Base-by-base conservation (phyloP, 2,797 vertebrate species). In the Darevskia mixta region DNA sequence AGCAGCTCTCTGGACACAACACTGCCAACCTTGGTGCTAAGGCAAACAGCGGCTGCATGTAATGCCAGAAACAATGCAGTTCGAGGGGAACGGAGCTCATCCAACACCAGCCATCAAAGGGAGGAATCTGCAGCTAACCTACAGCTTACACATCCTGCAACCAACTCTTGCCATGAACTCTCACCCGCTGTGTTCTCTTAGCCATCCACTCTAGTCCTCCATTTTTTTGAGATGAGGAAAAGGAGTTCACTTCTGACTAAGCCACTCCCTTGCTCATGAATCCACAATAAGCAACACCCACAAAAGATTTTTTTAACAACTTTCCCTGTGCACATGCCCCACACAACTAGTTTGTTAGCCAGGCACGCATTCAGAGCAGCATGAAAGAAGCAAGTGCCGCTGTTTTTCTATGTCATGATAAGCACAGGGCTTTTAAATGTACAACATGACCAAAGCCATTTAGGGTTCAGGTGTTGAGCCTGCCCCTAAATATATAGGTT, bases 381-480 rank as follows among this genome's bases (percentile, higher is more conserved):
- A 80, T 66, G 43, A 5, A 85, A 92, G 49, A 73, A 88, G 61
- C 87, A 61, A 81, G 89, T 93, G 87, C 90, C 77, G 25, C 77
- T 79, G 75, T 84, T 89, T 82, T 87, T 87, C 90, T 83, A 76
- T 89, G 35, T 86, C 85, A 69, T 83, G 91, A 88, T 86, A 87
- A 89, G 87, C 66, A 82, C 69, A 88, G 29, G 64, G 88, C 78
- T 91, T 6, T 79, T 87, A 41, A 72, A 78, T 84, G 87, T 89
- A 83, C 86, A 90, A 85, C 35, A 88, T 84, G 90, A 92, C 88
- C 90, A 94, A 94, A 88, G 86, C 72, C 85, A 61, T 84, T 77
- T 38, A 87, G 78, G 73, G 73, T 58, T 76, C 78, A 45, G 45
- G 13, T 79, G 32, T 49, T 73, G 18, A 69, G 32, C 45, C 66